Percentiles rank a stretch among this genome's conserved stretches.
Conservation (phyloP, 2,888 invertebrate species). For the Lithophane leautieri region DNA sequence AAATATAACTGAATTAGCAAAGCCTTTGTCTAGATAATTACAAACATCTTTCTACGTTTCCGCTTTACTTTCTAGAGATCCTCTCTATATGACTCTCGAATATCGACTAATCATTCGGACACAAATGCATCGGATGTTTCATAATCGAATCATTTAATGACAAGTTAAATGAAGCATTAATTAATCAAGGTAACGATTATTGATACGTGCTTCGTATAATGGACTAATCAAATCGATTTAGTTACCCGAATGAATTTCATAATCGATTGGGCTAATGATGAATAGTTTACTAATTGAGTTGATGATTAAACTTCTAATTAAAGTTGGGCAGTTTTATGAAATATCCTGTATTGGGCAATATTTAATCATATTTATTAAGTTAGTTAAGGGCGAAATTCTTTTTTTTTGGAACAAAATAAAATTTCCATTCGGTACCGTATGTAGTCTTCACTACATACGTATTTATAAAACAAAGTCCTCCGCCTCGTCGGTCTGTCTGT, state of each 20-base stretch:
- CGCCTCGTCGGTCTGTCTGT: too few relatives aligned
- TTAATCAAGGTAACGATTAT: slow-evolving; percentile 47
- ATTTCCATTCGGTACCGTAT: background rate
- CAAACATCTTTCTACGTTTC: slow-evolving; percentile 25
- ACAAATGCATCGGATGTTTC: slow-evolving; percentile 41
- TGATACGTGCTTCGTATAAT: slow-evolving; percentile 31
- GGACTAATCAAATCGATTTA: slow-evolving; percentile 47
- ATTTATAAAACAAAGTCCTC: too few relatives aligned
- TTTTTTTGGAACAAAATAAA: background rate
- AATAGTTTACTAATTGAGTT: slow-evolving; percentile 51
- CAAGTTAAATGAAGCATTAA: slow-evolving; percentile 44
- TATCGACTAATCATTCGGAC: slow-evolving; percentile 48
- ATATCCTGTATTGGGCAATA: slow-evolving; percentile 45
- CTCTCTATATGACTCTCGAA: slow-evolving; percentile 14
- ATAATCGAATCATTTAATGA: slow-evolving; percentile 42
- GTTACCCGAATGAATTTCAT: slow-evolving; percentile 39
- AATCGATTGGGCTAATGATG: slow-evolving; percentile 32
- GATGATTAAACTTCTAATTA: slow-evolving; percentile 43
- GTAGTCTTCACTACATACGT: too few relatives aligned
- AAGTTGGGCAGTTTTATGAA: slow-evolving; percentile 24
- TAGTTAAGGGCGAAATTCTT: slow-evolving; percentile 10
- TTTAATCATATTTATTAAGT: slow-evolving; percentile 9
- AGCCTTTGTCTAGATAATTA: slow-evolving; percentile 35
- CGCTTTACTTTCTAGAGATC: slow-evolving; percentile 36
- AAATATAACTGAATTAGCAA: slow-evolving; percentile 41